Conservation (phyloP, 1,140 invertebrate species). For the Nasonia giraulti region DNA sequence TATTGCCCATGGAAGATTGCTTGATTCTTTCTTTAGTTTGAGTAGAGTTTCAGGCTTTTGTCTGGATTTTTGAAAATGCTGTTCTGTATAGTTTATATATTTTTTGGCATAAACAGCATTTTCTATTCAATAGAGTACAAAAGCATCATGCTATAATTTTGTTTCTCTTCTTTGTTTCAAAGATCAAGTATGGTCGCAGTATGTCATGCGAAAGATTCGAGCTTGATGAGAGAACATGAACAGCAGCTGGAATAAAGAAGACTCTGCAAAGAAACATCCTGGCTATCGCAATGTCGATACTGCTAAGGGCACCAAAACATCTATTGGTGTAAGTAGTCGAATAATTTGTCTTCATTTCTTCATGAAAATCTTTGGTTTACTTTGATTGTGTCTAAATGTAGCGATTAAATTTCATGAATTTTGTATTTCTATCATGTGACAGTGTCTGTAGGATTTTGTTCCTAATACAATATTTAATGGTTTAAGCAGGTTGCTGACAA, state of each 20-base stretch:
- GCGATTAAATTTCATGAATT: background rate
- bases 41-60: background rate
- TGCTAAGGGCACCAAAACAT: conserved; percentile 35
- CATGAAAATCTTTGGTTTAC: too few species aligned
- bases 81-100: background rate
- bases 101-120: background rate
- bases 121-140: too few species aligned
- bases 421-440: background rate
- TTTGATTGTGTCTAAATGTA: background rate
- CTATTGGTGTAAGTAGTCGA: conserved; percentile 36
- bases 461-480: background rate
- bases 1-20: background rate
- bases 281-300: conserved; percentile 28
- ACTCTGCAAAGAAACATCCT: conserved; percentile 42
- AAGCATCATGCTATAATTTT: background rate
- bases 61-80: background rate
- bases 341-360: background rate
- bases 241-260: conserved; percentile 44
- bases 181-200: conserved; percentile 34
- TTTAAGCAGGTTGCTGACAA: background rate
- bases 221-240: conserved; percentile 47
- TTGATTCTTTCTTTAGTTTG: background rate
- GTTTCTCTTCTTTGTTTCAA: conserved; percentile 22
- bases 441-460: background rate
- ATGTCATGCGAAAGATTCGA: conserved; percentile 2